Evolutionary conservation across 2,113 vertebrate species (phyloP).

Genomic region (Ancistrus triradiatus): DNA sequence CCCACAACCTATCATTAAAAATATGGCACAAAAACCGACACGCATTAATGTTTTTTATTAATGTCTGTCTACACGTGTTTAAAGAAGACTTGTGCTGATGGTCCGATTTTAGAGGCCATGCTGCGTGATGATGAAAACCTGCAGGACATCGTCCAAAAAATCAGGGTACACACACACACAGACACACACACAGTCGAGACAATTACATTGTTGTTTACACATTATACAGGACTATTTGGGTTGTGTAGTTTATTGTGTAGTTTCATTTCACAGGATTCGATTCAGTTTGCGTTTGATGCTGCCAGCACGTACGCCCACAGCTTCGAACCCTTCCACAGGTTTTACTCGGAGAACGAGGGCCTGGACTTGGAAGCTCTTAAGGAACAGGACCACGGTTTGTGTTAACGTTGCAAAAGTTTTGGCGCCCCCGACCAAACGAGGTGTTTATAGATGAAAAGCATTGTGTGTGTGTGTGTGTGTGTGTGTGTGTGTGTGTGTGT

Average conservation of each 20-base stretch:
- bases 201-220: background rate
- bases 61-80: too few relatives aligned
- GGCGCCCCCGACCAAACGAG: too few relatives aligned
- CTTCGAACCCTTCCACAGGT: conserved; percentile 71
- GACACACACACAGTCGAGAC: background rate
- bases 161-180: conserved; percentile 64
- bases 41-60: too few relatives aligned
- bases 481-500: conserved; percentile 27
- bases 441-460: too few relatives aligned
- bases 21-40: too few relatives aligned
- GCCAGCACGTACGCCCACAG: conserved; percentile 67
- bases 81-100: conserved; percentile 63
- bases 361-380: conserved; percentile 70
- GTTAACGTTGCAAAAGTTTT: background rate
- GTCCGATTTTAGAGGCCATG: conserved; percentile 66
- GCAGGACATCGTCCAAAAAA: conserved; percentile 60
- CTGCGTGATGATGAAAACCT: conserved; percentile 73
- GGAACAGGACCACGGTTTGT: conserved; percentile 72
- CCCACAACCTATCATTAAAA: too few relatives aligned
- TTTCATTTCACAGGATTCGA: conserved; percentile 58
- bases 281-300: conserved; percentile 71
- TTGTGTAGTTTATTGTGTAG: too few relatives aligned
- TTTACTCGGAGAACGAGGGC: conserved; percentile 78
- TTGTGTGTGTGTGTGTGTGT: conserved; percentile 12
- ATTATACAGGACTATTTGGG: too few relatives aligned